Base-by-base conservation (phyloP, 2,797 vertebrate genomes). In the Centropyge bicolor region DNA sequence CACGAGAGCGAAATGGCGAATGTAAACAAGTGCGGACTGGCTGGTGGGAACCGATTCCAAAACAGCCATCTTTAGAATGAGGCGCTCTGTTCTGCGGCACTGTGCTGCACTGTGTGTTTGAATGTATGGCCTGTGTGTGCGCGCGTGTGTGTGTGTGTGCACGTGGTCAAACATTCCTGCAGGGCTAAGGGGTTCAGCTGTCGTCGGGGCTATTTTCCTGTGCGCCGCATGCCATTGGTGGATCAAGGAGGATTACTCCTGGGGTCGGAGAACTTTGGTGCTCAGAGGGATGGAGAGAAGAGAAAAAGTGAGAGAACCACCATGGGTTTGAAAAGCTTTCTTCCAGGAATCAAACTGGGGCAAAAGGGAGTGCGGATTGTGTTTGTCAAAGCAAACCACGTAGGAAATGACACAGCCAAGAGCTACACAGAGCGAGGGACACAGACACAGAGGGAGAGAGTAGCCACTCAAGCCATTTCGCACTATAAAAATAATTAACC, bases 161-260 rank as follows among this genome's bases (percentile, higher is more conserved):
- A 82, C 75, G 45, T 88, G 88, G 91, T 86, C 80, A 61, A 80
- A 84, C 93, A 95, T 94, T 94, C 94, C 92, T 87, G 80, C 76
- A 6, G 78, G 80, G 80, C 92, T 88, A 90, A 91, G 86, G 81
- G 87, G 74, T 88, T 94, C 89, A 94, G 91, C 93, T 94, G 94
- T 92, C 84, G 83, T 76, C 81, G 52, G 73, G 74, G 86, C 88
- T 94, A 92, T 93, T 94, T 94, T 88, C 80, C 88, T 74, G 85
- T 46, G 63, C 17, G 22, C 84, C 19, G 85, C 88, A 91, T 93
- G 91, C 93, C 92, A 89, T 80, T 63, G 86, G 66, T 68, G 80
- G 88, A 93, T 91, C 85, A 89, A 61, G 76, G 54, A 77, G 89
- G 86, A 92, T 94, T 91, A 92, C 87, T 89, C 85, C 83, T 27